Percentiles rank a stretch among this genome's conserved stretches.
Conservation (phyloP, 2,888 invertebrate species). For the Epinotia bilunana region DNA sequence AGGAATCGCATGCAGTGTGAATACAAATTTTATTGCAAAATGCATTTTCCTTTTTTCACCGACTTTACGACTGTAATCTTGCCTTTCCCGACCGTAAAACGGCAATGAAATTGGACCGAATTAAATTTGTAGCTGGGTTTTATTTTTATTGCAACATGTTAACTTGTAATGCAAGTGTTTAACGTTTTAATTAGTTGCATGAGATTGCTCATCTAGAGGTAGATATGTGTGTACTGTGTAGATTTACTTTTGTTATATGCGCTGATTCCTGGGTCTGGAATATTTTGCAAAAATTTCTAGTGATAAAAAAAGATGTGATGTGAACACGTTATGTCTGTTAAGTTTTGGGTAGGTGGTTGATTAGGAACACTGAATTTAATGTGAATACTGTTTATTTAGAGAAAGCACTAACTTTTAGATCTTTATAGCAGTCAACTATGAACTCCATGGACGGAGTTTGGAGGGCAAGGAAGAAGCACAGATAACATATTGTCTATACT, state of each 20-base stretch:
- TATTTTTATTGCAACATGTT: conserved; percentile 49
- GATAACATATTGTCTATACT: too few species aligned
- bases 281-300: too few species aligned
- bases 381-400: too few species aligned
- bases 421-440: too few species aligned
- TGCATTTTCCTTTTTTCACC: conserved; percentile 66
- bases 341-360: too few species aligned
- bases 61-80: conserved; percentile 75
- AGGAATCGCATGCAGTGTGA: conserved; percentile 59
- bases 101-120: conserved; percentile 61
- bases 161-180: conserved; percentile 34
- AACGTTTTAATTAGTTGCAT: conserved; percentile 16
- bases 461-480: too few species aligned
- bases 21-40: conserved; percentile 64
- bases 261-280: too few species aligned
- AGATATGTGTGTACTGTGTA: neutral
- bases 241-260: neutral
- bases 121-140: conserved; percentile 62
- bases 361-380: too few species aligned
- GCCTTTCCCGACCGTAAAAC: conserved; percentile 70
- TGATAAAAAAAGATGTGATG: too few species aligned
- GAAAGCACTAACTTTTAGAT: too few species aligned
- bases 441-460: too few species aligned
- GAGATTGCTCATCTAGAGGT: neutral
- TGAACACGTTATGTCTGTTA: too few species aligned